phyloP scores from a whole-genome alignment of 2,113 vertebrate species.

The Mesitornis unicolor region DNA sequence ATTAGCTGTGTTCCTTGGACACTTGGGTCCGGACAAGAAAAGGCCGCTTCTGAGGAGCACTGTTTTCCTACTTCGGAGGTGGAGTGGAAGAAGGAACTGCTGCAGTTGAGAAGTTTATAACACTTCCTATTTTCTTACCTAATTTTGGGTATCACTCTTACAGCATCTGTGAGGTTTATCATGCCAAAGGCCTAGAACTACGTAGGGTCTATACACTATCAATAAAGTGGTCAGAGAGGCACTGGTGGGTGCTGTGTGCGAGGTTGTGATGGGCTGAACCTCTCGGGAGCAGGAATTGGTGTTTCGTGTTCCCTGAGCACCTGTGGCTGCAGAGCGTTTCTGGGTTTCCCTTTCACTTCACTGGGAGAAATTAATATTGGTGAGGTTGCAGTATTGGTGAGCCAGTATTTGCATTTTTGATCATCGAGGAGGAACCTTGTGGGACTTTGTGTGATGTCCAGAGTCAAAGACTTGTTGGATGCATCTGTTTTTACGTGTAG shows the following conservation, averaged over 20 bases:
- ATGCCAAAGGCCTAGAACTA: not conserved
- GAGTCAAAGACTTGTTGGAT: not conserved
- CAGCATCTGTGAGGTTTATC: not conserved
- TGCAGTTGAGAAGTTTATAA: not conserved
- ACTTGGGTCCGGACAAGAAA: not conserved
- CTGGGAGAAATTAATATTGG: not conserved
- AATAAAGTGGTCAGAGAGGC: fast-evolving
- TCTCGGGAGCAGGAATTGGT: not conserved
- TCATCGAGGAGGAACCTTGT: not conserved
- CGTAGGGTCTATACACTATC: not conserved
- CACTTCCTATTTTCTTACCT: not conserved
- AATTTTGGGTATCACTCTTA: not conserved
- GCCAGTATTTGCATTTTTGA: not conserved
- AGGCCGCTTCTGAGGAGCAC: not conserved
- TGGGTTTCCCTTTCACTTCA: not conserved
- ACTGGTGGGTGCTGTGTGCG: not conserved
- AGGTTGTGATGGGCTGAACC: not conserved
- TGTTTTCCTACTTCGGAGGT: not conserved
- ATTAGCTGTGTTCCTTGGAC: not conserved
- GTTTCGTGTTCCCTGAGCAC: not conserved
- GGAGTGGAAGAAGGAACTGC: not conserved
- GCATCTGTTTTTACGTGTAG: fast-evolving
- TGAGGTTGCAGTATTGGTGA: not conserved
- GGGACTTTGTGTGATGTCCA: not conserved
- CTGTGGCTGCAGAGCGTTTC: not conserved